phyloP scores from a whole-genome alignment of 2,888 invertebrate genomes.

The Dermolepida albohirtum region DNA sequence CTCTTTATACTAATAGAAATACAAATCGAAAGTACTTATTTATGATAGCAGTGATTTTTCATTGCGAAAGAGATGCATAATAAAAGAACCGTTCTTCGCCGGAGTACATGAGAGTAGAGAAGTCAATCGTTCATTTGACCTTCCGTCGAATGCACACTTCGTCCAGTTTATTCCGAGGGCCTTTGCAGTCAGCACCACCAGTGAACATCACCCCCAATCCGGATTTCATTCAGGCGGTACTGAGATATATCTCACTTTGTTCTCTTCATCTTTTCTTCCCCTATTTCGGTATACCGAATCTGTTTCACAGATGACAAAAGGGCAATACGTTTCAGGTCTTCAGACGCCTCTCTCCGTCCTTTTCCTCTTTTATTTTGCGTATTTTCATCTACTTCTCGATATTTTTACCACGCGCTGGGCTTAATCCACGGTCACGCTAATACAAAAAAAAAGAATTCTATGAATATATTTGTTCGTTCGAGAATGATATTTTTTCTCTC shows the following conservation, averaged over 20 bases:
- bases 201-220: slow-evolving; percentile 47
- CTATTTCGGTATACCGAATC: slow-evolving; percentile 27
- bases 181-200: slow-evolving; percentile 46
- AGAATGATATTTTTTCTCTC: slow-evolving; percentile 19
- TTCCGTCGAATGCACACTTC: slow-evolving; percentile 41
- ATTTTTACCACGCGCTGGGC: slow-evolving; percentile 37
- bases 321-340: slow-evolving; percentile 46
- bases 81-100: slow-evolving; percentile 5
- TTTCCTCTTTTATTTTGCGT: slow-evolving; percentile 33
- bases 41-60: slow-evolving; percentile 3
- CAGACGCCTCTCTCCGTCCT: slow-evolving; percentile 20
- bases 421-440: slow-evolving; percentile 40
- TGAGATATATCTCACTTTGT: slow-evolving; percentile 24
- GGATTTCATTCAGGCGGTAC: slow-evolving; percentile 38
- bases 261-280: slow-evolving; percentile 5
- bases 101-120: slow-evolving; percentile 33
- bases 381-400: slow-evolving; percentile 37
- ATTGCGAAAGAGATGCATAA: slow-evolving; percentile 6
- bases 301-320: slow-evolving; percentile 48
- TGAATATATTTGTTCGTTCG: slow-evolving; percentile 46
- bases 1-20: too few species aligned
- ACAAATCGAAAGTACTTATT: too few species aligned
- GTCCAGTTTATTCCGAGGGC: slow-evolving; percentile 46
- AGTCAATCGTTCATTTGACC: slow-evolving; percentile 48
- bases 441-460: slow-evolving; percentile 43